Conservation (phyloP, 1,140 invertebrate species). For the Idris sp. region DNA sequence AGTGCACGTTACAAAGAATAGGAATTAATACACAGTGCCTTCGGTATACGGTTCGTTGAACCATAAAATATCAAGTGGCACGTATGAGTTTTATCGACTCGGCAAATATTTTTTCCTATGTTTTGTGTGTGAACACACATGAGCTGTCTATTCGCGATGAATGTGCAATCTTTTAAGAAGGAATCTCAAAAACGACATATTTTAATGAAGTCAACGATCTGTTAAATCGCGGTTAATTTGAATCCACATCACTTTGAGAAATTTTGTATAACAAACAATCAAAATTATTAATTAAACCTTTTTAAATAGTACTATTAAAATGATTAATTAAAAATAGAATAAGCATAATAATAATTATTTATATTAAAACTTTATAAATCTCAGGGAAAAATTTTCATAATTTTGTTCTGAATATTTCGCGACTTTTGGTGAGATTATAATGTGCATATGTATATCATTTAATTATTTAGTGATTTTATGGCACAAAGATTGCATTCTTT, state of each 20-base stretch:
- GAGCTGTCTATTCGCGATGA: constrained; percentile 56
- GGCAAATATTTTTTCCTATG: constrained; percentile 66
- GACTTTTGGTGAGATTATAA: too few relatives aligned
- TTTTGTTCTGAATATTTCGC: too few relatives aligned
- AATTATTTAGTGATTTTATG: constrained; percentile 17
- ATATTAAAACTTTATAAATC: too few relatives aligned
- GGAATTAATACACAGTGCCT: constrained; percentile 56
- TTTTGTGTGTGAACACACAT: constrained; percentile 55
- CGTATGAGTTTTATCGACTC: constrained; percentile 65
- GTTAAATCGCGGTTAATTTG: not conserved
- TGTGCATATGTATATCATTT: too few relatives aligned
- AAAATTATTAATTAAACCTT: too few relatives aligned
- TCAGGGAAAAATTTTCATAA: too few relatives aligned
- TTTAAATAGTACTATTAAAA: too few relatives aligned
- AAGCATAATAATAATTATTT: too few relatives aligned
- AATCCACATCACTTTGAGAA: constrained; percentile 1
- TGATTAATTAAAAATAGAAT: too few relatives aligned
- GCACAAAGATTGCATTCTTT: constrained; percentile 4
- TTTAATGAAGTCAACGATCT: constrained; percentile 5
- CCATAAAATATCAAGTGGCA: constrained; percentile 64
- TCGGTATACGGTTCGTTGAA: constrained; percentile 67
- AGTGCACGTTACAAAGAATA: constrained; percentile 56
- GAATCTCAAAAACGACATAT: constrained; percentile 27
- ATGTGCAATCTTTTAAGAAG: constrained; percentile 49
- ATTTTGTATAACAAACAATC: too few relatives aligned